Evolutionary conservation across 2,113 vertebrate genomes (phyloP).

Genomic region (Oreochromis niloticus): DNA sequence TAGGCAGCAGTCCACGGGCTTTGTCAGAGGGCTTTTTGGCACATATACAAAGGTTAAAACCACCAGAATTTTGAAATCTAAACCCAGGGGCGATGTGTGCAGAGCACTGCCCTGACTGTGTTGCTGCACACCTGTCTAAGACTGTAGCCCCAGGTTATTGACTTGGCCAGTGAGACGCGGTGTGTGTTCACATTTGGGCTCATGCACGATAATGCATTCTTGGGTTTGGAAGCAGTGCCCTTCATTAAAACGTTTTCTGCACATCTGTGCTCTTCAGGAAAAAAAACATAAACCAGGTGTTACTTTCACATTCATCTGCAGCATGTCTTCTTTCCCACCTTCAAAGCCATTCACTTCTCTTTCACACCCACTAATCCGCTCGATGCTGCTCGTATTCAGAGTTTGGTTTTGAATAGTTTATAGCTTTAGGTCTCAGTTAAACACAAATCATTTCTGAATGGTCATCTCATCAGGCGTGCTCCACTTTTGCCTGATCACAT

Average conservation of each 20-base stretch:
- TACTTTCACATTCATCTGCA: not conserved
- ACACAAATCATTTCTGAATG: not conserved
- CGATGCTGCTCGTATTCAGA: not conserved
- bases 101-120: not conserved
- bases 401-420: not conserved
- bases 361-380: not conserved
- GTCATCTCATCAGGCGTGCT: constrained; percentile 51
- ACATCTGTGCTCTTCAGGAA: not conserved
- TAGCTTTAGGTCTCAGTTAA: not conserved
- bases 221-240: not conserved
- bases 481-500: constrained; percentile 50
- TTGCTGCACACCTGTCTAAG: constrained; percentile 66
- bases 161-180: constrained; percentile 1
- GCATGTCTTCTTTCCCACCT: not conserved
- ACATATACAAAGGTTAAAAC: constrained; percentile 22
- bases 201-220: not conserved
- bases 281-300: constrained; percentile 14
- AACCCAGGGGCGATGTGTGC: constrained; percentile 33
- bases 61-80: constrained; percentile 13
- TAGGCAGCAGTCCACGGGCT: not conserved
- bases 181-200: constrained; percentile 26
- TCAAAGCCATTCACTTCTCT: not conserved
- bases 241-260: not conserved
- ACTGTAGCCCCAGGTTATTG: constrained; percentile 43
- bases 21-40: constrained; percentile 12